phyloP scores from a whole-genome alignment of 1,140 invertebrate species.

The Drosophila albomicans region DNA sequence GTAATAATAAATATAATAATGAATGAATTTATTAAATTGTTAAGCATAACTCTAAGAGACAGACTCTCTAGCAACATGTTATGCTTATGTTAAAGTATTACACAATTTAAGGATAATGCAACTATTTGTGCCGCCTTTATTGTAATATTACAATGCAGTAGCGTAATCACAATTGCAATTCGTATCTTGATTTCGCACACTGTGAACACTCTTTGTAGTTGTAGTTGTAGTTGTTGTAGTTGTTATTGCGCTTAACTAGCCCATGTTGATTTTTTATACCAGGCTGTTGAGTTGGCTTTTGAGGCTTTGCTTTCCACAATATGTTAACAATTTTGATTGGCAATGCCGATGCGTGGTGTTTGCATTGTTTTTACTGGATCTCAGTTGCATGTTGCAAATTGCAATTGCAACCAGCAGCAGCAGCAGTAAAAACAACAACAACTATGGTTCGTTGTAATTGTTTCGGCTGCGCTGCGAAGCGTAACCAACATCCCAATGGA shows the following conservation, averaged over 20 bases:
- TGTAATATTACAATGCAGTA: slow-evolving; percentile 15
- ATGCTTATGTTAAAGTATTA: not conserved
- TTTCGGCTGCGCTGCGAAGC: slow-evolving; percentile 52
- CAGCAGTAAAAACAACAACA: slow-evolving; percentile 13
- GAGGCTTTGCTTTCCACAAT: slow-evolving; percentile 57
- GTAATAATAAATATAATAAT: no score
- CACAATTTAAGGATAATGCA: not conserved
- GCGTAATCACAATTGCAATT: slow-evolving; percentile 31
- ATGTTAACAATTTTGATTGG: slow-evolving; percentile 72
- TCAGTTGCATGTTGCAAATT: slow-evolving; percentile 68
- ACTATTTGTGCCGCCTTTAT: slow-evolving; percentile 31
- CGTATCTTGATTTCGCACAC: slow-evolving; percentile 49
- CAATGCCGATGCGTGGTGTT: slow-evolving; percentile 63
- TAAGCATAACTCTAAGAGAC: no score
- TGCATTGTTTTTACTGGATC: slow-evolving; percentile 62
- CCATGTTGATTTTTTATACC: slow-evolving; percentile 42
- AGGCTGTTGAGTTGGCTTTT: slow-evolving; percentile 56
- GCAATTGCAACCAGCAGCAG: slow-evolving; percentile 31
- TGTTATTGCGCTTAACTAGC: slow-evolving; percentile 33
- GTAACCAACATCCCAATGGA: slow-evolving; percentile 56
- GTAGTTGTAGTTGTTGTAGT: slow-evolving; percentile 10
- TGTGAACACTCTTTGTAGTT: slow-evolving; percentile 12
- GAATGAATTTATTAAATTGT: no score
- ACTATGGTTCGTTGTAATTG: slow-evolving; percentile 45
- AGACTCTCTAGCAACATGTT: not conserved